A percentile compares a stretch with the other conserved stretches of the same genome.
Conservation (phyloP, 2,797 vertebrate genomes). For the Hypotaenidia okinawae region DNA sequence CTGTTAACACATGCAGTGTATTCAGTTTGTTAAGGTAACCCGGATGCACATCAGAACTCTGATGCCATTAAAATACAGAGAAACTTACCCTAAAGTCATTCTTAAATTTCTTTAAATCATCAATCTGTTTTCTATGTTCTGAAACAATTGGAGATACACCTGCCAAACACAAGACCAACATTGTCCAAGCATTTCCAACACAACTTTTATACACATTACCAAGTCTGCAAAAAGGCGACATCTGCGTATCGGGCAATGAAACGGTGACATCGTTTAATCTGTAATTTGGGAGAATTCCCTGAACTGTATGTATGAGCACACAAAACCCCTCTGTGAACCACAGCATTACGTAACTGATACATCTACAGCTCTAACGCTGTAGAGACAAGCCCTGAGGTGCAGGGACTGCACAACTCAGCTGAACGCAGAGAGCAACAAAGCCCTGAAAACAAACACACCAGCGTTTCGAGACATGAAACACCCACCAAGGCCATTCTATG, state of each 20-base stretch:
- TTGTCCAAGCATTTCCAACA: slow-evolving; percentile 6
- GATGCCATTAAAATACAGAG: background rate
- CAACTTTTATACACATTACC: background rate
- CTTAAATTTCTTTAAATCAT: slow-evolving; percentile 99
- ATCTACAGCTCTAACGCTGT: background rate
- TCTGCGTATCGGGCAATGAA: background rate
- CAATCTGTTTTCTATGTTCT: slow-evolving; percentile 98
- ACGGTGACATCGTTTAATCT: background rate
- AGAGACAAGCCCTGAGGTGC: slow-evolving; percentile 37
- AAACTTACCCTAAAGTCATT: slow-evolving; percentile 97
- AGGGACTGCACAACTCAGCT: slow-evolving; percentile 18
- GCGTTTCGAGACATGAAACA: background rate
- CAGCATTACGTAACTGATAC: background rate
- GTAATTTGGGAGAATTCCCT: background rate
- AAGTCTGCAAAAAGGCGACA: background rate
- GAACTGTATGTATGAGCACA: background rate
- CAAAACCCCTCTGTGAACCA: background rate
- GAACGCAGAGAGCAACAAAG: background rate
- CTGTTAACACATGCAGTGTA: background rate
- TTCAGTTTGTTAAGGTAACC: background rate
- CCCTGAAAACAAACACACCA: background rate
- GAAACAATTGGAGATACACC: slow-evolving; percentile 89
- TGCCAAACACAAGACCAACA: slow-evolving; percentile 70
- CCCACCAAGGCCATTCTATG: background rate
- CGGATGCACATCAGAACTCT: background rate